Percentiles rank a stretch among this genome's conserved stretches.
Conservation (phyloP, 2,888 invertebrate species). For the Sthenelais limicola region DNA sequence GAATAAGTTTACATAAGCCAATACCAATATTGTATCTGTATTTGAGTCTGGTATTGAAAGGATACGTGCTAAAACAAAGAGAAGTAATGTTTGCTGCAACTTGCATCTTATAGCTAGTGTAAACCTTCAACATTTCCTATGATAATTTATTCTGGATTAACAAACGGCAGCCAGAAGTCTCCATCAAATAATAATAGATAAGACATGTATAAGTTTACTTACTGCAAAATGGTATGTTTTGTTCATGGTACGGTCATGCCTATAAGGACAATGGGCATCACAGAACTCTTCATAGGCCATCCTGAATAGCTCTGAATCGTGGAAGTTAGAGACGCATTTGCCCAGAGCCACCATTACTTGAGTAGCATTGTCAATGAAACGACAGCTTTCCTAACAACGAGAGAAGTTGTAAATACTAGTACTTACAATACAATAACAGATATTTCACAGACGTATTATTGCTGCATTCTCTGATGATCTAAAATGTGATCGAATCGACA, state of each 20-base stretch:
- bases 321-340: slow-evolving; percentile 65
- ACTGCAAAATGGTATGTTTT: slow-evolving; percentile 68
- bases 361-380: slow-evolving; percentile 69
- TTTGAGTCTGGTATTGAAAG: too few species aligned
- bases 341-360: slow-evolving; percentile 67
- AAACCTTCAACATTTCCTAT: background rate
- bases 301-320: slow-evolving; percentile 59
- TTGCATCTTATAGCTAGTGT: background rate
- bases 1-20: too few species aligned
- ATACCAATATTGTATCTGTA: too few species aligned
- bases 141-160: too few species aligned
- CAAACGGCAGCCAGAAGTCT: too few species aligned
- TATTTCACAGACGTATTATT: background rate
- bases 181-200: too few species aligned
- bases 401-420: too few species aligned
- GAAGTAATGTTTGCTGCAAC: too few species aligned
- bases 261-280: slow-evolving; percentile 66
- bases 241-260: slow-evolving; percentile 61
- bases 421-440: too few species aligned
- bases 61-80: too few species aligned
- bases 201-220: slow-evolving; percentile 30
- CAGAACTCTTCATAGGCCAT: slow-evolving; percentile 63
- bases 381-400: slow-evolving; percentile 69
- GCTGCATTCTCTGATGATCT: background rate
- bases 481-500: too few species aligned